Percentiles rank a stretch among this genome's conserved stretches.
Evolutionary conservation across 2,113 vertebrate genomes (phyloP).

Genomic region (Neodon shergylaensis): DNA sequence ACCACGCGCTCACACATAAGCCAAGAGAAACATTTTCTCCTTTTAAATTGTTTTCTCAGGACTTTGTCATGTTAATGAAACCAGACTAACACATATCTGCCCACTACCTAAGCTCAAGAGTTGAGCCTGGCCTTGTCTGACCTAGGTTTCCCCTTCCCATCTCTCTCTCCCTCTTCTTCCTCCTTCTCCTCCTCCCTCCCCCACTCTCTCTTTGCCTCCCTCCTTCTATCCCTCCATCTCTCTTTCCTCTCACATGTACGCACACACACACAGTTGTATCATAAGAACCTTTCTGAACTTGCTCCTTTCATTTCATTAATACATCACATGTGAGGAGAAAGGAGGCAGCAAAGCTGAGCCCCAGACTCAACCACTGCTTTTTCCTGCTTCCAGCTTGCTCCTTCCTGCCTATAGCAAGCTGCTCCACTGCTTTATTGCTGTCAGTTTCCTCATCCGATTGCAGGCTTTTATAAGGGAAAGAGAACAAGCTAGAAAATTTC

Average conservation of each 20-base stretch:
- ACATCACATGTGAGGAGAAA: rapidly evolving
- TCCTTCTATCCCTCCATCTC: background rate
- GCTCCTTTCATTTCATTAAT: background rate
- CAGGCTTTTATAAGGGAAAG: background rate
- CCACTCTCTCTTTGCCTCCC: background rate
- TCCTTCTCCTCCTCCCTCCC: background rate
- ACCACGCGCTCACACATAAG: background rate
- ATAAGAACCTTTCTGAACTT: background rate
- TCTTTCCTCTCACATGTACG: background rate
- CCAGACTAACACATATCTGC: background rate
- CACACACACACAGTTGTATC: background rate
- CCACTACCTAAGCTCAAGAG: background rate
- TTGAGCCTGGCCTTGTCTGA: background rate
- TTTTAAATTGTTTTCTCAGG: background rate
- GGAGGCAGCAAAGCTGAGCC: background rate
- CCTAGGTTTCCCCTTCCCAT: background rate
- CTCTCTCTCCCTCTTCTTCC: background rate
- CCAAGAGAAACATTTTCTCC: background rate
- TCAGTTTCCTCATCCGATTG: background rate
- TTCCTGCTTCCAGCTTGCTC: background rate
- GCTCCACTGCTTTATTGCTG: background rate
- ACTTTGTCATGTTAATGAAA: background rate
- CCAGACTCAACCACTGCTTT: background rate
- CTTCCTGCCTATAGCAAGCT: background rate
- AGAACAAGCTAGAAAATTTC: background rate